Evolutionary conservation across 2,113 vertebrate genomes (phyloP).

Genomic region (Gracilinanus agilis): DNA sequence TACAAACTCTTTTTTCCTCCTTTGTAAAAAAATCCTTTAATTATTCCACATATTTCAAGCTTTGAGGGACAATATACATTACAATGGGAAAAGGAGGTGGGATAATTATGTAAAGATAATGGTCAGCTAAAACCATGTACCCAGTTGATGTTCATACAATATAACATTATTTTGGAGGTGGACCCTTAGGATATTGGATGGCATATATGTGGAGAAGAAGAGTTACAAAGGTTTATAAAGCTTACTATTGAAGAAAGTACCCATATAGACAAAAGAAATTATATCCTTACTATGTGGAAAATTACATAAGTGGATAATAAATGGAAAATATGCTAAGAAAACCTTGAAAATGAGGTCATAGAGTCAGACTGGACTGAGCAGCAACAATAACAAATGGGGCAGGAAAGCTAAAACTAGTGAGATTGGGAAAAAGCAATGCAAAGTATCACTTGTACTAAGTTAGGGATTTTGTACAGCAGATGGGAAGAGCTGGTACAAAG

Average conservation of each 20-base stretch:
- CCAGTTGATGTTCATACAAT: background rate
- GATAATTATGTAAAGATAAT: background rate
- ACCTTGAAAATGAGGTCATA: background rate
- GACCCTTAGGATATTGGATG: background rate
- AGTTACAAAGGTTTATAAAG: background rate
- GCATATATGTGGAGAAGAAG: background rate
- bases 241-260: background rate
- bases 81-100: background rate
- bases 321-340: background rate
- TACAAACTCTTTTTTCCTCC: background rate
- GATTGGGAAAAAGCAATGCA: background rate
- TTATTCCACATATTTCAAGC: background rate
- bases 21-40: background rate
- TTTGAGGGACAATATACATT: background rate
- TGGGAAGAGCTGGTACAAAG: background rate
- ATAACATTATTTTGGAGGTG: background rate
- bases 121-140: background rate
- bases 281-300: background rate
- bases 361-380: background rate
- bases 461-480: background rate
- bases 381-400: background rate
- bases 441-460: background rate
- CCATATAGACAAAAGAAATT: background rate
- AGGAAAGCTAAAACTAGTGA: background rate
- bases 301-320: background rate